Conservation (phyloP, 1,140 invertebrate species). For the Nebria ingens region DNA sequence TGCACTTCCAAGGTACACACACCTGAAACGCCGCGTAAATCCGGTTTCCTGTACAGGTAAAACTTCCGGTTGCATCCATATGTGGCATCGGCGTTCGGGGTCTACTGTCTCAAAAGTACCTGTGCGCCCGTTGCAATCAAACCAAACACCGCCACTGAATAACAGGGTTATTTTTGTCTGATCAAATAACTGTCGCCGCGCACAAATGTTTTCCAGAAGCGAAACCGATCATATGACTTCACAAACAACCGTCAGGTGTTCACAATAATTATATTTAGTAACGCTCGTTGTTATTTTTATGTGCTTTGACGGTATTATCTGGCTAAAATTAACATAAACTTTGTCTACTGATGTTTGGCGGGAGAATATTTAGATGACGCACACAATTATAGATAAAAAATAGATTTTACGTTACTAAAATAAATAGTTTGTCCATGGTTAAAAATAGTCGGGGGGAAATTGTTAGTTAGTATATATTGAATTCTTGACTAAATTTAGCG, state of each 20-base stretch:
- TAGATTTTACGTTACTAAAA: too few species aligned
- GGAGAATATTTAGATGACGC: too few species aligned
- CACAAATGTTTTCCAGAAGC: background rate
- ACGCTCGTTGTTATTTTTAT: background rate
- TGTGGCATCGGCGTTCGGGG: too few species aligned
- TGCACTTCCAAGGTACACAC: background rate
- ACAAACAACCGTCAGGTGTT: background rate
- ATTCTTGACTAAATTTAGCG: too few species aligned
- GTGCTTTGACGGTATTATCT: background rate
- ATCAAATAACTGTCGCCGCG: background rate
- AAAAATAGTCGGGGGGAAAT: too few species aligned
- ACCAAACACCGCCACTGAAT: background rate
- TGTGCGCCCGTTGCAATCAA: background rate
- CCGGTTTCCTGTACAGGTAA: background rate
- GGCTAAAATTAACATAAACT: too few species aligned
- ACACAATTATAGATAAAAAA: too few species aligned
- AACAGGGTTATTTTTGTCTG: background rate
- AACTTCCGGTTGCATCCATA: background rate
- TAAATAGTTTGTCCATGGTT: too few species aligned
- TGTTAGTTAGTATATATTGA: too few species aligned
- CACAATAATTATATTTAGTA: background rate
- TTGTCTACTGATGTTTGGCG: too few species aligned
- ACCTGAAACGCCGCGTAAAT: background rate
- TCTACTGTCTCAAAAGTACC: too few species aligned
- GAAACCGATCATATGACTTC: background rate